Conservation (phyloP, 2,888 invertebrate genomes). For the Lagria hirta region DNA sequence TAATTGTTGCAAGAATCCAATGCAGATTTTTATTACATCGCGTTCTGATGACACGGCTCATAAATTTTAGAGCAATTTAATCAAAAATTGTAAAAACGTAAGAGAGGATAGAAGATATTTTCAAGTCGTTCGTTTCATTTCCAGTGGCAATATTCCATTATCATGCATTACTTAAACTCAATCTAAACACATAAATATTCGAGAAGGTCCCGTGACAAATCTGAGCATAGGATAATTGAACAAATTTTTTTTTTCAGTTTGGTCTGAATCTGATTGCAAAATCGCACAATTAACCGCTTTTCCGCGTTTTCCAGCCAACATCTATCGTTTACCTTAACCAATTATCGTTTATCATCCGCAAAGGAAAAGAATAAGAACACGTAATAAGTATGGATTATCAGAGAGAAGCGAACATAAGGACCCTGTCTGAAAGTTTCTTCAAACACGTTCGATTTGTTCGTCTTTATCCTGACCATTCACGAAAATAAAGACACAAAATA, state of each 20-base stretch:
- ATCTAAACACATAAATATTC: conserved; percentile 51
- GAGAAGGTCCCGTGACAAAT: conserved; percentile 42
- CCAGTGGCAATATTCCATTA: conserved; percentile 48
- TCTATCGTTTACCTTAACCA: conserved; percentile 50
- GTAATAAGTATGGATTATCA: conserved; percentile 55
- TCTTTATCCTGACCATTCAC: conserved; percentile 9
- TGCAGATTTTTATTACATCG: conserved; percentile 1
- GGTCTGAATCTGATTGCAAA: conserved; percentile 21
- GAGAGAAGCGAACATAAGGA: conserved; percentile 46
- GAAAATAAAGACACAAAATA: conserved; percentile 23
- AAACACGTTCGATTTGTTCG: conserved; percentile 8
- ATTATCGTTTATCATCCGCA: conserved; percentile 54
- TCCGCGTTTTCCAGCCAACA: conserved; percentile 27
- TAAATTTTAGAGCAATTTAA: conserved; percentile 50
- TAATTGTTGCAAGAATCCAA: too few relatives aligned
- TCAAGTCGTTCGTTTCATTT: conserved; percentile 44
- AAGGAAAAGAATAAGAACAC: conserved; percentile 51
- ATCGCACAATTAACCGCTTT: conserved; percentile 19
- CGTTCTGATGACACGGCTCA: conserved; percentile 30
- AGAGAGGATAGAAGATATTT: conserved; percentile 39
- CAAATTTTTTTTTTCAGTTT: conserved; percentile 2
- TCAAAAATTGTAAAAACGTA: conserved; percentile 44
- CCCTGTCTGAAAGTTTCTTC: conserved; percentile 32
- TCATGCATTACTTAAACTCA: conserved; percentile 51
- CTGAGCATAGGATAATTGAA: conserved; percentile 43